Evolutionary conservation across 2,797 vertebrate species (phyloP), one percentile per base, ranked within the genome.

Genomic region (Lerista edwardsae): DNA sequence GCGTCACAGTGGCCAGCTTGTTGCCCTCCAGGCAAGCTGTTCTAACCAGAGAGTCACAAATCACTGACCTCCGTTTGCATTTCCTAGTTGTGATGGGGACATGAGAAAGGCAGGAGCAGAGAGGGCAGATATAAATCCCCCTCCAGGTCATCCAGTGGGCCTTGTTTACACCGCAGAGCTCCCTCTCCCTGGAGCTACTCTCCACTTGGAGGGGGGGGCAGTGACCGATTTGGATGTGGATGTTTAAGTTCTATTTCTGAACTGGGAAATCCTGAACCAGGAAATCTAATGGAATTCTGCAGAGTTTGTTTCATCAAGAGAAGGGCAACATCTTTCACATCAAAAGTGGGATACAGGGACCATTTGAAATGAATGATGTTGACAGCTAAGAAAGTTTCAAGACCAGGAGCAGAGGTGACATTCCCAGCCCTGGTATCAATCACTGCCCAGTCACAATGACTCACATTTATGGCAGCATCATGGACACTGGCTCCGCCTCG

Each of bases 1-100:
- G 91, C 93, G 93, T 94, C 94, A 93, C 88, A 86, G 21, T 0
- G 11, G 82, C 84, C 41, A 81, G 34, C 87, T 86, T 79, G 6
- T 3, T 89, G 92, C 65, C 87, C 80, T 88, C 0, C 0, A 41
- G 0, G 0, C 89, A 90, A 88, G 87, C 83, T 86, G 84, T 8
- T 64, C 80, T 0, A 6, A 61, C 68, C 80, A 2, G 75, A 79
- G 73, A 91, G 93, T 91, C 92, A 92, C 89, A 79, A 90, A 83
- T 81, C 73, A 87, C 51, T 59, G 75, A 71, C 64, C 10, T 21
- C 17, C 51, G 65, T 72, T 83, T 71, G 51, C 41, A 62, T 80
- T 75, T 69, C 31, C 44, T 68, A 69, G 34, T 17, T n/a, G 44
- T 8, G 59, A n/a, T n/a, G 17, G 65, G 86, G 75, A 77, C 3